phyloP scores from a whole-genome alignment of 2,113 vertebrate species.

The Podarcis raffonei region DNA sequence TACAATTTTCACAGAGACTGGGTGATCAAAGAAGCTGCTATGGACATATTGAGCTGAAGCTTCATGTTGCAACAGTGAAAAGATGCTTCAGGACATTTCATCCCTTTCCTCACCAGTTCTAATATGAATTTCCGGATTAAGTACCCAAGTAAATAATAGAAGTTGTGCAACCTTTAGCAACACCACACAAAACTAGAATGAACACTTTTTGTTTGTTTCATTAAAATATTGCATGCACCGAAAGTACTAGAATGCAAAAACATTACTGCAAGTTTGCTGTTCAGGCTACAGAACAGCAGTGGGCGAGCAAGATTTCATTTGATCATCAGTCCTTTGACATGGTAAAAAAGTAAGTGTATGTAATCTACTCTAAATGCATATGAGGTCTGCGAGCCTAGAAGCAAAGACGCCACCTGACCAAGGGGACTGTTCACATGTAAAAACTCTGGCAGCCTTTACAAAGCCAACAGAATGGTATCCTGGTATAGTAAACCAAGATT shows the following conservation, averaged over 20 bases:
- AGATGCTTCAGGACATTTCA: neutral
- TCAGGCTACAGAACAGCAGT: neutral
- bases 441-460: neutral
- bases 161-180: slow-evolving; percentile 1
- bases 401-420: neutral
- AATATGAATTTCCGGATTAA: neutral
- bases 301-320: neutral
- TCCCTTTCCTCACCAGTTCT: neutral
- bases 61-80: slow-evolving; percentile 17
- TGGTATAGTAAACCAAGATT: neutral
- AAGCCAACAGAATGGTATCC: neutral
- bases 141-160: slow-evolving; percentile 11
- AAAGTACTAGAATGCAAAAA: too few species aligned
- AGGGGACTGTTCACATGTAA: neutral
- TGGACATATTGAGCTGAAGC: neutral
- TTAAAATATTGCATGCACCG: too few species aligned
- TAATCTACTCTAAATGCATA: neutral
- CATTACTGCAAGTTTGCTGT: neutral
- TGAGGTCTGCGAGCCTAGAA: neutral
- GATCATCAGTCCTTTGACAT: neutral
- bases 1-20: neutral
- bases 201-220: too few species aligned
- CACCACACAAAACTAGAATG: neutral
- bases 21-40: slow-evolving; percentile 3
- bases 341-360: neutral